phyloP scores from a whole-genome alignment of 2,113 vertebrate genomes.

The Bos taurus region DNA sequence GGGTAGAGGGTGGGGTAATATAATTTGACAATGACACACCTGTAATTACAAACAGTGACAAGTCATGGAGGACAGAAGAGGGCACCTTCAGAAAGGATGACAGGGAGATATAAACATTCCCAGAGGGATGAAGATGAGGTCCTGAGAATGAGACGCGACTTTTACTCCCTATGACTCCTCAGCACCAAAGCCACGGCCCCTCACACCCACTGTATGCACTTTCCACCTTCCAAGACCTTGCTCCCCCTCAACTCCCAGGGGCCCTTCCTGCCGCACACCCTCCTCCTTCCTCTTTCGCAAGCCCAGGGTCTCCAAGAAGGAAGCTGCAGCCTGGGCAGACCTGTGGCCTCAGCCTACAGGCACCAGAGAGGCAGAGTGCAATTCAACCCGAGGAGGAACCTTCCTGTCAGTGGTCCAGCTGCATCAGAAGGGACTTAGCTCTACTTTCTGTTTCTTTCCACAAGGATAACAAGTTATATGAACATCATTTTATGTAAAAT shows the following conservation, averaged over 20 bases:
- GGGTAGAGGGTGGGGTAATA: no score
- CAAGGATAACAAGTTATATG: background rate
- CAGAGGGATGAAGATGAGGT: no score
- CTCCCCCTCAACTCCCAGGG: accelerated
- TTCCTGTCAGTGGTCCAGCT: background rate
- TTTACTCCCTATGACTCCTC: background rate
- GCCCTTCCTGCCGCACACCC: background rate
- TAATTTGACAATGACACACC: background rate
- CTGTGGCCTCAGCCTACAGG: no score
- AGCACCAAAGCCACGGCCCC: background rate
- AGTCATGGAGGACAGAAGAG: background rate
- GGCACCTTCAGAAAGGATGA: background rate
- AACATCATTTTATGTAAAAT: background rate
- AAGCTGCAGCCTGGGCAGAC: background rate
- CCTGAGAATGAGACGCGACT: background rate
- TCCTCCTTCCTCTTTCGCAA: no score
- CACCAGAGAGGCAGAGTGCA: background rate
- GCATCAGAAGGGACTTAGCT: background rate
- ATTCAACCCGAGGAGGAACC: background rate
- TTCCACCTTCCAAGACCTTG: background rate
- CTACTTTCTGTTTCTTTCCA: background rate
- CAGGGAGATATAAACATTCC: background rate
- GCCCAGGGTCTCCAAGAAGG: background rate
- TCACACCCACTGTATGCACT: accelerated
- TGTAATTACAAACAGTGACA: background rate